Evolutionary conservation across 2,113 vertebrate genomes (phyloP).

Genomic region (Petrocephalus zakoni): DNA sequence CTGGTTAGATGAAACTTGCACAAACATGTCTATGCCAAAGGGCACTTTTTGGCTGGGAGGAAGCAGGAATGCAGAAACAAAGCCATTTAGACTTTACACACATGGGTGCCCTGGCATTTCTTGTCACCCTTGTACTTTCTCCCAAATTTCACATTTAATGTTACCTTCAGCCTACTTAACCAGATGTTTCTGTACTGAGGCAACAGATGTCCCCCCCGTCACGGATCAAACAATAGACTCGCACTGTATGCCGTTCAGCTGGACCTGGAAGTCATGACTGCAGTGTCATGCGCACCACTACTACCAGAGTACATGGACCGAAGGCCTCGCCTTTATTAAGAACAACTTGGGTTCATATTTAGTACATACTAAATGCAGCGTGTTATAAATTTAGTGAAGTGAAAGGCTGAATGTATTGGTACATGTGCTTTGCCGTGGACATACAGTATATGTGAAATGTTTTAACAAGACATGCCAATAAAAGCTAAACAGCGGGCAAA

Average conservation of each 20-base stretch:
- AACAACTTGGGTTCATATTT: neutral
- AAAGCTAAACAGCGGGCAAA: neutral
- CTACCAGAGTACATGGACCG: neutral
- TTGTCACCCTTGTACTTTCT: neutral
- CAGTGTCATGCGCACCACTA: neutral
- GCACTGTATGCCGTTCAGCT: neutral
- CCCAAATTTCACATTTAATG: neutral
- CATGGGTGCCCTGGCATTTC: too few relatives aligned
- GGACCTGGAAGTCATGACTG: neutral
- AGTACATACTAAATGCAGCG: neutral
- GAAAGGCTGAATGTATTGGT: neutral
- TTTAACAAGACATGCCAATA: neutral
- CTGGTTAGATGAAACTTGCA: neutral
- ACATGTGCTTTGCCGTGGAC: neutral
- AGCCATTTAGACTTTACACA: neutral
- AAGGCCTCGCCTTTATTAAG: neutral
- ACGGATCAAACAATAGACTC: neutral
- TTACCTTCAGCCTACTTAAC: neutral
- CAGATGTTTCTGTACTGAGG: neutral
- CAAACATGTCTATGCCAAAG: neutral
- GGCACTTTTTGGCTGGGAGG: neutral
- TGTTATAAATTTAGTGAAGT: neutral
- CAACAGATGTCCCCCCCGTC: neutral
- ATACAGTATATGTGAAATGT: neutral
- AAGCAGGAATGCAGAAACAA: neutral